These are phyloP conservation scores for Setophaga coronata DNA, from an alignment of 2,113 vertebrate genomes.

Conservation along the genomic window DNA sequence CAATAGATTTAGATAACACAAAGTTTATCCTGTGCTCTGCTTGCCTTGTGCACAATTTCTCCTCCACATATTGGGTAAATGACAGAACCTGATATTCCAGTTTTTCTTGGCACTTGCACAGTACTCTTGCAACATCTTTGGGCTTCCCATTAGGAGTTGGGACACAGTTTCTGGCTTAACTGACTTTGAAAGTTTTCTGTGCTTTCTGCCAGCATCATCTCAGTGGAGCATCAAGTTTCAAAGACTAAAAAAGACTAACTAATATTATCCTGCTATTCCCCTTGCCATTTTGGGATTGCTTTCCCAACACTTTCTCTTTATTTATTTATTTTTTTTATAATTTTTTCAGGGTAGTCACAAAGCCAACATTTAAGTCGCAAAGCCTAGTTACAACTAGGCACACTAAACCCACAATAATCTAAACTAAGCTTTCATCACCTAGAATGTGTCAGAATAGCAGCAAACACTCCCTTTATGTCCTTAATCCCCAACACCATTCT, in stretches of 20 bases:
- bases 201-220: not conserved
- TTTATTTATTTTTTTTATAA: not conserved
- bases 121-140: not conserved
- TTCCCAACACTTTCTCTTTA: not conserved
- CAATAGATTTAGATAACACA: not conserved
- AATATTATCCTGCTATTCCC: not conserved
- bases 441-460: not conserved
- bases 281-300: not conserved
- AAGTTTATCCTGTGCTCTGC: rapidly evolving
- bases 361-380: not conserved
- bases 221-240: not conserved
- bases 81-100: constrained; percentile 3
- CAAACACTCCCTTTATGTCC: not conserved
- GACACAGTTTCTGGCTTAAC: not conserved
- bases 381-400: not conserved
- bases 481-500: not conserved
- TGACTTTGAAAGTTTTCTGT: not conserved
- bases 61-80: not conserved
- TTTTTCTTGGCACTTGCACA: not conserved
- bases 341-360: not conserved
- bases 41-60: not conserved
- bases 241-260: not conserved
- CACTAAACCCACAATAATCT: not conserved
- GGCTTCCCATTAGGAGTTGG: not conserved
- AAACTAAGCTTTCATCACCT: not conserved